A percentile compares a stretch with the other conserved stretches of the same genome.
Conservation (phyloP, 2,113 vertebrate genomes). For the Electrona antarctica region DNA sequence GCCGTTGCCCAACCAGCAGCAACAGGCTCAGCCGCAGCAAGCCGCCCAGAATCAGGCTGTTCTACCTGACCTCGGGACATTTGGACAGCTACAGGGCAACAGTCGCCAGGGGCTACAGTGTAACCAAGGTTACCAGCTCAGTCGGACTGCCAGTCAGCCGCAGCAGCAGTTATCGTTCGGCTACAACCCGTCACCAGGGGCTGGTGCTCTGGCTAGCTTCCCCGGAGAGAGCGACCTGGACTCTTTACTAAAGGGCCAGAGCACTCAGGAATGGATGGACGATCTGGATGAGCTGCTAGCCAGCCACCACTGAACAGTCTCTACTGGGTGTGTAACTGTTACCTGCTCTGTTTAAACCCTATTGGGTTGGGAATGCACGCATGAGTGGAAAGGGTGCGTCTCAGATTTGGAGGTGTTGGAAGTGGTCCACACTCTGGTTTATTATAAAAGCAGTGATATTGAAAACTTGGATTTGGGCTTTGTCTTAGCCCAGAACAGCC, state of each 20-base stretch:
- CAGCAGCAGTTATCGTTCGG: conserved; percentile 88
- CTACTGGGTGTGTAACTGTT: background rate
- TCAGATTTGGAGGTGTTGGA: background rate
- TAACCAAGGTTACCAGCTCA: conserved; percentile 90
- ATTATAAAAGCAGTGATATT: background rate
- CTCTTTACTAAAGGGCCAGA: conserved; percentile 93
- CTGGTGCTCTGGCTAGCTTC: conserved; percentile 79
- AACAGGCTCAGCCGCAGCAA: conserved; percentile 81
- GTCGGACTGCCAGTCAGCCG: conserved; percentile 80
- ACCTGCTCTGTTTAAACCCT: conserved; percentile 2
- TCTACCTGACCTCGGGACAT: conserved; percentile 86
- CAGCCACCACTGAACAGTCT: conserved; percentile 79
- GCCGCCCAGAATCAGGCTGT: conserved; percentile 81
- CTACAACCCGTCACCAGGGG: conserved; percentile 83
- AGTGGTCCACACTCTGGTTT: background rate
- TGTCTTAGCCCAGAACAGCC: background rate
- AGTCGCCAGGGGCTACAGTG: conserved; percentile 85
- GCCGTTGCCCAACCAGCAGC: conserved; percentile 78
- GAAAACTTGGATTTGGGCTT: background rate
- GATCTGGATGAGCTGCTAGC: conserved; percentile 94
- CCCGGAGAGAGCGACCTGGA: conserved; percentile 91
- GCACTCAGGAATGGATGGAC: conserved; percentile 96
- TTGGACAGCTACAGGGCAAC: conserved; percentile 81
- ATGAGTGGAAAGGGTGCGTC: background rate
- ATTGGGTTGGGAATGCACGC: background rate